Percentiles rank a stretch among this genome's conserved stretches.
Evolutionary conservation across 1,140 invertebrate species (phyloP).

Genomic region (Conus betulinus): DNA sequence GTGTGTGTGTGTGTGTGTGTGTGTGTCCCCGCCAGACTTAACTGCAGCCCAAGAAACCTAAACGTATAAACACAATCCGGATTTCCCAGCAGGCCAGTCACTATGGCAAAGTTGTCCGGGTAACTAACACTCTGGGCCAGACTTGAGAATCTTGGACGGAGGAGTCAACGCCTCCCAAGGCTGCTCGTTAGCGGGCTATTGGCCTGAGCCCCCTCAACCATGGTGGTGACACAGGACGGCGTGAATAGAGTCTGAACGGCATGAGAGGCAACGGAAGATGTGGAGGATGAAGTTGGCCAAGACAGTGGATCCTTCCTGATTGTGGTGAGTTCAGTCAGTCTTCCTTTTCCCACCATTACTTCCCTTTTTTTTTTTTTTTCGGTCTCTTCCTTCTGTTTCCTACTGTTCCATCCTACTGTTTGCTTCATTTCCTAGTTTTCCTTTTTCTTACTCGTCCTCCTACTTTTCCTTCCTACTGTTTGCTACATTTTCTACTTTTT

Average conservation of each 20-base stretch:
- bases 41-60: too few relatives aligned
- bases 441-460: neutral
- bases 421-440: neutral
- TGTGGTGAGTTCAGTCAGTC: too few relatives aligned
- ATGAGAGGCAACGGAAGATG: too few relatives aligned
- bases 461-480: neutral
- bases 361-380: neutral
- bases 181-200: neutral
- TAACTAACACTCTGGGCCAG: neutral
- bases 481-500: too few relatives aligned
- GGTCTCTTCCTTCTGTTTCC: neutral
- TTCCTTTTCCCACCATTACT: too few relatives aligned
- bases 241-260: neutral
- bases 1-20: too few relatives aligned
- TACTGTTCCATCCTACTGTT: neutral
- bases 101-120: too few relatives aligned
- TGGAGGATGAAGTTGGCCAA: too few relatives aligned
- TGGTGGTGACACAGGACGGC: neutral
- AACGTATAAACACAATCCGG: too few relatives aligned
- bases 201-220: neutral
- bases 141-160: neutral
- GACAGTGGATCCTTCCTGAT: too few relatives aligned
- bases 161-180: neutral
- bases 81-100: too few relatives aligned
- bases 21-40: too few relatives aligned